These are phyloP conservation scores for Trachurus trachurus DNA, from an alignment of 2,797 vertebrate species.

Conservation along the genomic window DNA sequence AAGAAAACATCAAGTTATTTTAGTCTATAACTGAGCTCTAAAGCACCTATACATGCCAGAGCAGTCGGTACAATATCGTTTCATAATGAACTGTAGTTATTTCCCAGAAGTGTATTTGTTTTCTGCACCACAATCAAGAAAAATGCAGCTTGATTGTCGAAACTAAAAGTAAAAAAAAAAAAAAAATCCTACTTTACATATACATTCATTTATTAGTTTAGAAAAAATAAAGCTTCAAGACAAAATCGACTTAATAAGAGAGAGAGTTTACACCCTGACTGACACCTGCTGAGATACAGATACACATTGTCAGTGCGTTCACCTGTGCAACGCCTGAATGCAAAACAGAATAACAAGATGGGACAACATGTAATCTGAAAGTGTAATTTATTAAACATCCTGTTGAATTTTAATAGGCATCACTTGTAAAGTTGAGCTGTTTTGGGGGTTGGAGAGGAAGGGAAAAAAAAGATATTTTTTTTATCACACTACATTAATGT, in stretches of 20 bases:
- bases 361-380: slow-evolving; percentile 81
- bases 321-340: slow-evolving; percentile 61
- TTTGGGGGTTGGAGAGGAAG: slow-evolving; percentile 56
- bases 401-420: slow-evolving; percentile 81
- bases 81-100: background rate
- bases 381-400: slow-evolving; percentile 82
- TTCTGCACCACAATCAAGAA: background rate
- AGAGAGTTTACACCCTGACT: slow-evolving; percentile 51
- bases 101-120: slow-evolving; percentile 10
- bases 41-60: slow-evolving; percentile 17
- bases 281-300: slow-evolving; percentile 72
- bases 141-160: background rate
- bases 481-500: slow-evolving; percentile 71
- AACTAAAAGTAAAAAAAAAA: background rate
- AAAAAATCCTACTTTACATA: background rate
- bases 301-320: slow-evolving; percentile 63
- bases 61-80: background rate
- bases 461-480: slow-evolving; percentile 49
- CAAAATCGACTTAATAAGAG: slow-evolving; percentile 34
- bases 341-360: slow-evolving; percentile 79
- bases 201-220: background rate
- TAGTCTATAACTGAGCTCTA: background rate
- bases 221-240: slow-evolving; percentile 15
- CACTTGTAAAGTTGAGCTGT: slow-evolving; percentile 73
- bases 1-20: slow-evolving; percentile 16